A percentile compares a stretch with the other conserved stretches of the same genome.
Conservation (phyloP, 2,113 vertebrate species). For the Elachura formosa region DNA sequence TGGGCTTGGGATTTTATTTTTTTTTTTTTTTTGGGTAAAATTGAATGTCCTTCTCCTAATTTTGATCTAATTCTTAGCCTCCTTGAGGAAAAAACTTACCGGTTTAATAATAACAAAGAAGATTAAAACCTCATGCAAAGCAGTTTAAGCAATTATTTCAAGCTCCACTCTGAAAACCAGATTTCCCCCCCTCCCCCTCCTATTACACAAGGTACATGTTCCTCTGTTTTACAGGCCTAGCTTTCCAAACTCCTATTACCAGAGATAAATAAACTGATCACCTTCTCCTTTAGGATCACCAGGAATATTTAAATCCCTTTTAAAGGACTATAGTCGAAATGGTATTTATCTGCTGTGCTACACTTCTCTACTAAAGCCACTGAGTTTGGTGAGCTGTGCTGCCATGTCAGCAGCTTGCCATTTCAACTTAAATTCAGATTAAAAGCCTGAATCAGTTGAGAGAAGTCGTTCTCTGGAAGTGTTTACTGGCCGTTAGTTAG, state of each 20-base stretch:
- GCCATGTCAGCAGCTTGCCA: background rate
- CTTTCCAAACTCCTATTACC: background rate
- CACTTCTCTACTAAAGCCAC: background rate
- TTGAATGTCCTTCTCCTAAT: background rate
- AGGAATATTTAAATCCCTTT: background rate
- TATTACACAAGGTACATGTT: background rate
- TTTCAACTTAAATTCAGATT: background rate
- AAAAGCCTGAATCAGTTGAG: background rate
- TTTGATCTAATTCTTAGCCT: background rate
- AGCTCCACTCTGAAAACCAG: background rate
- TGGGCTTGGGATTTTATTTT: background rate
- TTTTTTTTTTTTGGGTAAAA: background rate
- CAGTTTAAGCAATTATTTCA: constrained; percentile 29
- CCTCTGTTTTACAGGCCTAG: background rate
- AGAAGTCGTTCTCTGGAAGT: background rate
- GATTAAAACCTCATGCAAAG: background rate
- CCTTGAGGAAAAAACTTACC: background rate
- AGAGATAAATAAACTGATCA: background rate
- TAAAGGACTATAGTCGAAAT: background rate
- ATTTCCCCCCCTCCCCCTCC: background rate
- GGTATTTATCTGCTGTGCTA: background rate
- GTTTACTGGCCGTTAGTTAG: background rate
- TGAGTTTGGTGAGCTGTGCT: background rate
- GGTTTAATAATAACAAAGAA: background rate
- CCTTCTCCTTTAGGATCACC: background rate